Evolutionary conservation across 53 echinoderm and acorn worm species (phyloP).

Genomic region (Patiria pectinifera): DNA sequence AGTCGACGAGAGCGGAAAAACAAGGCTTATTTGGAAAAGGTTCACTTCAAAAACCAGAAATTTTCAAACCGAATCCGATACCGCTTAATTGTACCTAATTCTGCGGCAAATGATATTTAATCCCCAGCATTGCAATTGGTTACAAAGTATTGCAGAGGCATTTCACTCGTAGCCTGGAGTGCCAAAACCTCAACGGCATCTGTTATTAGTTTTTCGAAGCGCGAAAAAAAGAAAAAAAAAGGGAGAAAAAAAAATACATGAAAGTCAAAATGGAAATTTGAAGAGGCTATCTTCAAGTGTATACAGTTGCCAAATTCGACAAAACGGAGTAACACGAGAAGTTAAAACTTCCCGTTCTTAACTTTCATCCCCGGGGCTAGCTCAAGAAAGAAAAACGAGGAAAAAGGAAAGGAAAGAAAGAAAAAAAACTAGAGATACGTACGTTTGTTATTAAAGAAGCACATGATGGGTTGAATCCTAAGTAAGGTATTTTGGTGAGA

Average conservation of each 20-base stretch:
- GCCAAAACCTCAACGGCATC: neutral
- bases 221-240: neutral
- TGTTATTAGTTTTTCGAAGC: conserved; percentile 31
- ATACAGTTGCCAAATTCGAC: conserved; percentile 56
- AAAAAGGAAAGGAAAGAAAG: neutral
- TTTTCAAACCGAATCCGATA: conserved; percentile 42
- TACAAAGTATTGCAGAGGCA: conserved; percentile 29
- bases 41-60: neutral
- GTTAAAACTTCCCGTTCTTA: conserved; percentile 50
- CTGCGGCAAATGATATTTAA: conserved; percentile 47
- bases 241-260: neutral
- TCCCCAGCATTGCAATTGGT: conserved; percentile 27
- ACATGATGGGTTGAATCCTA: conserved; percentile 12
- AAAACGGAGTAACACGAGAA: conserved; percentile 46
- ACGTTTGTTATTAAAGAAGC: conserved; percentile 8
- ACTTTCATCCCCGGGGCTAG: conserved; percentile 24
- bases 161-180: conserved; percentile 12
- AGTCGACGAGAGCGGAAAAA: neutral
- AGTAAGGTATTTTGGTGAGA: neutral
- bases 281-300: conserved; percentile 48
- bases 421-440: neutral
- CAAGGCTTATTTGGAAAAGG: neutral
- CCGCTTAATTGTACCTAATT: conserved; percentile 60
- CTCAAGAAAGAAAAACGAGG: neutral
- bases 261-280: conserved; percentile 61